phyloP scores from a whole-genome alignment of 2,113 vertebrate genomes.

The Condylura cristata region DNA sequence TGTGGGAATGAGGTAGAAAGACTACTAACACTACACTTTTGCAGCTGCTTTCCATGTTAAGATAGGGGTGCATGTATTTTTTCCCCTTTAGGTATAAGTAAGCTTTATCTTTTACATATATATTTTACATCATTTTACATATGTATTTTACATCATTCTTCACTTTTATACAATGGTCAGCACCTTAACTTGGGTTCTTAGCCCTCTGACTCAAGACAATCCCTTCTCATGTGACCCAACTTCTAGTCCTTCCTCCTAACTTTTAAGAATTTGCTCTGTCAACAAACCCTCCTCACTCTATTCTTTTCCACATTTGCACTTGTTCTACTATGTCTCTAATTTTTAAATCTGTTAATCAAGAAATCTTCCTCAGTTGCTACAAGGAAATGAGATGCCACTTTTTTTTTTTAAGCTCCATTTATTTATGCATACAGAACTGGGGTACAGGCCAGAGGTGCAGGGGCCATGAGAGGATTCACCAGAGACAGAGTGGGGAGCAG shows the following conservation, averaged over 20 bases:
- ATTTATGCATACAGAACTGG: too few relatives aligned
- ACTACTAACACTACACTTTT: not conserved
- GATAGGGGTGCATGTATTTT: not conserved
- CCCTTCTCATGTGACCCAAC: not conserved
- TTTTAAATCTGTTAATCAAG: not conserved
- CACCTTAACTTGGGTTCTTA: not conserved
- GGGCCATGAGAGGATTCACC: too few relatives aligned
- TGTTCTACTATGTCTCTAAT: not conserved
- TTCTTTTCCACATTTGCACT: not conserved
- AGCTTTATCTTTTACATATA: too few relatives aligned
- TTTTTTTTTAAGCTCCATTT: too few relatives aligned
- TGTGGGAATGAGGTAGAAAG: not conserved
- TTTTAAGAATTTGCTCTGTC: not conserved
- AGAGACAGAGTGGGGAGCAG: too few relatives aligned
- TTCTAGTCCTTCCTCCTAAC: not conserved
- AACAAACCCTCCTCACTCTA: not conserved
- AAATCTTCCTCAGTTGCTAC: not conserved
- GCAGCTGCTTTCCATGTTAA: conserved; percentile 18
- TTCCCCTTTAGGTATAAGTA: conserved; percentile 19
- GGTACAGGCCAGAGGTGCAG: too few relatives aligned
- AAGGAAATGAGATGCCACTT: not conserved
- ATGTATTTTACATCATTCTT: too few relatives aligned
- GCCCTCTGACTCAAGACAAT: not conserved
- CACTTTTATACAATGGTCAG: too few relatives aligned
- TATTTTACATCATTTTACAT: too few relatives aligned